Evolutionary conservation across 2,797 vertebrate species (phyloP), one percentile per base, ranked within the genome.

Genomic region (Notamacropus eugenii): DNA sequence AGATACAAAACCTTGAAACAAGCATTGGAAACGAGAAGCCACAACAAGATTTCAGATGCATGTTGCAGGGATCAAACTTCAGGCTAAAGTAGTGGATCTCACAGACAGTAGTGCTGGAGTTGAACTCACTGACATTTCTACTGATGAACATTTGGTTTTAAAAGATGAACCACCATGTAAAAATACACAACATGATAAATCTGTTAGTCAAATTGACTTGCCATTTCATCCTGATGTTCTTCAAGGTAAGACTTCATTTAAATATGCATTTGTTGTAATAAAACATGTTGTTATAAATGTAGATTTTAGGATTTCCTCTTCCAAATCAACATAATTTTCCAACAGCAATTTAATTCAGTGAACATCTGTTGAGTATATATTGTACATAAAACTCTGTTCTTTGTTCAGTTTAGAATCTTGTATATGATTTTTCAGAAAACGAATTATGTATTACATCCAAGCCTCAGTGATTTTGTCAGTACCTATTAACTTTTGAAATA

Each of bases 1-100:
- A 99, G 99, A 99, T 97, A 98, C 99, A 98, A 99, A 99, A 96
- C 99, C 99, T 31, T 31, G 91, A 94, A 99, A 98, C 14, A 98
- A 97, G 3, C 97, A 98, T 9, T 99, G 99, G 99, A 99, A 97
- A 93, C 98, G 98, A 95, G 99, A 99, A 97, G 98, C 99, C 91
- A 95, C 98, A 74, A 95, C 98, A 92, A 98, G 98, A 97, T 99
- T 99, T 97, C 98, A 98, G 94, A 97, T 6, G 28, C 98, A 96
- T 90, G 97, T 99, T 94, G 97, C 96, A 3, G 99, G 99, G 12
- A 92, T 98, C 96, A 98, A 98, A 93, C 98, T 99, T 87, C 98
- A 98, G 56, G 99, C 99, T 22, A 99, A 96, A 95, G 99, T 99
- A 93, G 93, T 98, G 50, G 98, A 98, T 2, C 93, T 99, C 98